These are phyloP conservation scores for Epinotia nisella DNA, from an alignment of 2,888 invertebrate species.

Conservation along the genomic window DNA sequence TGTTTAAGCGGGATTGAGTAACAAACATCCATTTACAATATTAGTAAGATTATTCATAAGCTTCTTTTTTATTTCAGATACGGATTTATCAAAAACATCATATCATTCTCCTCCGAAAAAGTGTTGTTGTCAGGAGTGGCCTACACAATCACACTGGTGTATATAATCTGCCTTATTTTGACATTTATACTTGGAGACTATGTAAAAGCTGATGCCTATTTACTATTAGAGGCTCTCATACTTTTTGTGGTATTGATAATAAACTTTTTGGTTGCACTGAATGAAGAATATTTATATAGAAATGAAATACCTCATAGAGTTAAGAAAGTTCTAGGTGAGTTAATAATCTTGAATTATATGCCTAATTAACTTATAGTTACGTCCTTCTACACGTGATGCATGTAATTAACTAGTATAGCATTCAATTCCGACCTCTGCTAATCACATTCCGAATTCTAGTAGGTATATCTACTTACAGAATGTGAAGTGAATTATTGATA, in stretches of 20 bases:
- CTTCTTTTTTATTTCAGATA: constrained; percentile 56
- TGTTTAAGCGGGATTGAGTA: too few relatives aligned
- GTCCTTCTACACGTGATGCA: too few relatives aligned
- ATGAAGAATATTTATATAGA: constrained; percentile 77
- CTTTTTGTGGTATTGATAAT: constrained; percentile 72
- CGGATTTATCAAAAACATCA: constrained; percentile 66
- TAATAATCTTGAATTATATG: neutral
- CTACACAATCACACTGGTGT: constrained; percentile 73
- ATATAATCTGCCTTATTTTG: constrained; percentile 71
- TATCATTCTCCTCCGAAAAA: constrained; percentile 80
- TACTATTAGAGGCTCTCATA: constrained; percentile 77
- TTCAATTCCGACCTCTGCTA: too few relatives aligned
- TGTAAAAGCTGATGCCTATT: constrained; percentile 70
- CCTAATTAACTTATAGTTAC: too few relatives aligned
- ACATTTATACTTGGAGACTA: constrained; percentile 75
- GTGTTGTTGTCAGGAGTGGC: constrained; percentile 76
- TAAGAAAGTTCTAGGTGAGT: constrained; percentile 77
- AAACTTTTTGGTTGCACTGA: constrained; percentile 76
- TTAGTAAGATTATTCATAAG: neutral
- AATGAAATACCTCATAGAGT: constrained; percentile 85
- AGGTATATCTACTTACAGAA: too few relatives aligned
- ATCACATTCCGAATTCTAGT: too few relatives aligned
- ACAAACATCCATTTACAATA: too few relatives aligned
- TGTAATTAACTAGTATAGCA: too few relatives aligned
- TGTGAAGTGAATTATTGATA: too few relatives aligned